Conservation (phyloP, 2,113 vertebrate genomes). For the Nothobranchius kuhntae region DNA sequence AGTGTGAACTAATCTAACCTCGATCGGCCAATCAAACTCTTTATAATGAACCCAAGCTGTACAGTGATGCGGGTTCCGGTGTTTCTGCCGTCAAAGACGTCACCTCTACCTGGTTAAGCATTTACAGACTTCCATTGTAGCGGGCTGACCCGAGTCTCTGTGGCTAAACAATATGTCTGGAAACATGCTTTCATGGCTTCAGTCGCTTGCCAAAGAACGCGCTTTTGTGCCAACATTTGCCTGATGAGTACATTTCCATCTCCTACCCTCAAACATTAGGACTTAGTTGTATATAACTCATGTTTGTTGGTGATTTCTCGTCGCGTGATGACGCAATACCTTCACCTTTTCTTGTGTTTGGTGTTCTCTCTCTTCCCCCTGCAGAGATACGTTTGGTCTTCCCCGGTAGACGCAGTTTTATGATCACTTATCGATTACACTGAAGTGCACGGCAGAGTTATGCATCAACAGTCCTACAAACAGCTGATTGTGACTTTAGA, state of each 20-base stretch:
- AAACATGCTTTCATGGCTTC: conserved; percentile 68
- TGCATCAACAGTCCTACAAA: conserved; percentile 1
- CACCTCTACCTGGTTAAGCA: too few relatives aligned
- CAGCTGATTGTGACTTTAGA: conserved; percentile 66
- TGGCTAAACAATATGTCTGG: conserved; percentile 33
- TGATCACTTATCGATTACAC: conserved; percentile 67
- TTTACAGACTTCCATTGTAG: conserved; percentile 35
- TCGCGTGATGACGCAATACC: background rate
- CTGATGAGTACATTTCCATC: conserved; percentile 49
- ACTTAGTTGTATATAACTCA: conserved; percentile 47
- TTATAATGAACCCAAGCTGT: too few relatives aligned
- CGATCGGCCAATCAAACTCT: conserved; percentile 29
- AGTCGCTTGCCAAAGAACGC: conserved; percentile 70
- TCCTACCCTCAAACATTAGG: conserved; percentile 33
- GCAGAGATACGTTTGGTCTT: too few relatives aligned
- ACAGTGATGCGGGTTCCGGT: too few relatives aligned
- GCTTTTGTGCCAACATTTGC: conserved; percentile 69
- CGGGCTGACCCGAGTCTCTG: conserved; percentile 29
- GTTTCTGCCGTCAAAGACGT: too few relatives aligned
- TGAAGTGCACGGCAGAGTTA: conserved; percentile 61
- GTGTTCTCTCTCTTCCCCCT: conserved; percentile 2
- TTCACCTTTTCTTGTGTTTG: conserved; percentile 33
- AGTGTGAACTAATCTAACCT: conserved; percentile 41
- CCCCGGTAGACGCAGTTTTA: too few relatives aligned
- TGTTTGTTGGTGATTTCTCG: conserved; percentile 36